Conservation (phyloP, 2,888 invertebrate genomes). For the Trissolcus brochymenae region DNA sequence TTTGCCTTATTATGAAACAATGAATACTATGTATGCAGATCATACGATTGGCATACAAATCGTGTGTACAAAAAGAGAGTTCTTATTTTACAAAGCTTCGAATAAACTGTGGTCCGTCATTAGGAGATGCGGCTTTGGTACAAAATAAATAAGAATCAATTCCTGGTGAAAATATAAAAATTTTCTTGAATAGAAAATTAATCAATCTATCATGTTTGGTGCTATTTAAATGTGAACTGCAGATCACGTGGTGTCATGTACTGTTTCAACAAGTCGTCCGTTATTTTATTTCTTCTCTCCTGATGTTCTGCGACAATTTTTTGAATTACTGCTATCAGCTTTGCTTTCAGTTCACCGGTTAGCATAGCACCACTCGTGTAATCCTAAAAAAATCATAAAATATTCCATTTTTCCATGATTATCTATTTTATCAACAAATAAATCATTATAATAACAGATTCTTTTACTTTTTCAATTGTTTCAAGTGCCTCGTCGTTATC, state of each 20-base stretch:
- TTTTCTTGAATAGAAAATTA: neutral
- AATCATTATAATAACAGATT: too few relatives aligned
- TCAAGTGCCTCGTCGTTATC: constrained; percentile 93
- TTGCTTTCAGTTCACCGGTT: constrained; percentile 96
- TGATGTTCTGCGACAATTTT: constrained; percentile 91
- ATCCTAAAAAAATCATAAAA: constrained; percentile 77
- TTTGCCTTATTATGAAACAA: too few relatives aligned
- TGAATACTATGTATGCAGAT: too few relatives aligned
- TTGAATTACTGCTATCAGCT: constrained; percentile 88
- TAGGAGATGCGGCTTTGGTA: too few relatives aligned
- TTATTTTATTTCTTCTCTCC: constrained; percentile 85
- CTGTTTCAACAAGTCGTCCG: constrained; percentile 88
- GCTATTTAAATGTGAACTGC: constrained; percentile 75
- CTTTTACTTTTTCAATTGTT: constrained; percentile 80
- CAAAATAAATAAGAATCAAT: constrained; percentile 6
- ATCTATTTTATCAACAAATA: neutral
- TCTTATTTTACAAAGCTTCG: neutral
- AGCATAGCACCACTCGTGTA: constrained; percentile 92
- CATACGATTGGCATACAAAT: too few relatives aligned
- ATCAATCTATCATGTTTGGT: constrained; percentile 3
- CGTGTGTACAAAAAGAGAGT: neutral
- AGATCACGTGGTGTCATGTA: constrained; percentile 92
- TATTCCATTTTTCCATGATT: neutral
- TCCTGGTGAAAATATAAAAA: neutral
- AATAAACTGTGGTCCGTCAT: too few relatives aligned